Evolutionary conservation across 2,113 vertebrate species (phyloP).

Genomic region (Poeciliopsis retropinna): DNA sequence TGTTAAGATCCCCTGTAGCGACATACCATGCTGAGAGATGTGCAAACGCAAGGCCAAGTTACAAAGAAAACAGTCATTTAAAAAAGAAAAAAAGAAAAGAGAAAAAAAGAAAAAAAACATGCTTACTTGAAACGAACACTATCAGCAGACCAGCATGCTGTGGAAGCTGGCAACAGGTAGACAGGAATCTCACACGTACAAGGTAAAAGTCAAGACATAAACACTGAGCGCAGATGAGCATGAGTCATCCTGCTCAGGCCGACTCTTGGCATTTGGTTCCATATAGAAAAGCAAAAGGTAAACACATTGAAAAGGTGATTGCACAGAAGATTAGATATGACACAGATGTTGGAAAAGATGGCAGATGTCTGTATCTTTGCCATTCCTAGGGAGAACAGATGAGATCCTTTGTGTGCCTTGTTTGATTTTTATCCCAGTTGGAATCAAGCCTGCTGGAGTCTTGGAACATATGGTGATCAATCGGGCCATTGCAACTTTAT

Average conservation of each 20-base stretch:
- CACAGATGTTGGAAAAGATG: not conserved
- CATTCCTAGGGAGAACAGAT: not conserved
- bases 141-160: not conserved
- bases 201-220: not conserved
- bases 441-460: not conserved
- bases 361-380: not conserved
- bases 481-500: not conserved
- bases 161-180: not conserved
- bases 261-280: not conserved
- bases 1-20: not conserved
- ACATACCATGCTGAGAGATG: not conserved
- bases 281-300: not conserved
- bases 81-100: too few species aligned
- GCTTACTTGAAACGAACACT: too few species aligned
- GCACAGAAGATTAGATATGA: not conserved
- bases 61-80: too few species aligned
- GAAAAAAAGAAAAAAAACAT: not conserved
- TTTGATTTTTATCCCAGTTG: not conserved
- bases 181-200: not conserved
- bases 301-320: not conserved
- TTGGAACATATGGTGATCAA: constrained; percentile 10
- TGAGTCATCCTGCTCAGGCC: not conserved
- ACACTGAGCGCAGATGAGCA: not conserved
- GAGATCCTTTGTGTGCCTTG: not conserved
- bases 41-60: too few species aligned